Evolutionary conservation across 2,797 vertebrate species (phyloP), one percentile per base, ranked within the genome.

Genomic region (Triplophysa yarkandensis): DNA sequence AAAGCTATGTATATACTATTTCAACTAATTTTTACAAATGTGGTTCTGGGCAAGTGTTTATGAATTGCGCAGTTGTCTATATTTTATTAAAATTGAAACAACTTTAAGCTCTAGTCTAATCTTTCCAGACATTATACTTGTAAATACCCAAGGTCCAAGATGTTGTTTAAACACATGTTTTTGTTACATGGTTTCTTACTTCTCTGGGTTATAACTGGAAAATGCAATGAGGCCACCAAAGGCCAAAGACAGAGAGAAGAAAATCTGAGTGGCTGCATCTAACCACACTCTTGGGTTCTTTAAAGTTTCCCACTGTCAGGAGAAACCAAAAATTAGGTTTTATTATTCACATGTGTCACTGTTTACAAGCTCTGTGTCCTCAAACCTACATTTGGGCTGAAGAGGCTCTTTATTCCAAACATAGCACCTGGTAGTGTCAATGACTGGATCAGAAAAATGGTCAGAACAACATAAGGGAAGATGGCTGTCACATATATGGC

Each of bases 191-290:
- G 27, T 57, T 57, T 57, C 9, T 86, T 87, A 95, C 95, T 85
- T 92, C 76, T 90, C 83, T 0, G 84, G 72, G 13, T 95, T 97
- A 70, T 97, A 98, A 84, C 96, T 98, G n/a, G 96, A 92, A 1
- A 95, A 95, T 0, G 96, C 91, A 19, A 97, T 95, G 58, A 96
- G 93, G 57, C 95, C 95, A 74, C 96, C 95, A 1, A 93, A 93
- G 64, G 89, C 95, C 87, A 98, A 81, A 19, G 95, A 97, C 28
- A 98, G 91, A 4, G 96, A 97, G 86, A 95, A 97, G 90, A 98
- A 96, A 69, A 97, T 95, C 89, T 98, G 96, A 0, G 95, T 96
- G 67, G 95, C 91, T 9, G 95, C 95, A 0, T 96, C 96, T 68
- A 98, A 90, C 96, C 96, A 98, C 69, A 96, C 93, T n/a, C 87